Conservation (phyloP, 1,140 invertebrate species). For the Phthorimaea operculella region DNA sequence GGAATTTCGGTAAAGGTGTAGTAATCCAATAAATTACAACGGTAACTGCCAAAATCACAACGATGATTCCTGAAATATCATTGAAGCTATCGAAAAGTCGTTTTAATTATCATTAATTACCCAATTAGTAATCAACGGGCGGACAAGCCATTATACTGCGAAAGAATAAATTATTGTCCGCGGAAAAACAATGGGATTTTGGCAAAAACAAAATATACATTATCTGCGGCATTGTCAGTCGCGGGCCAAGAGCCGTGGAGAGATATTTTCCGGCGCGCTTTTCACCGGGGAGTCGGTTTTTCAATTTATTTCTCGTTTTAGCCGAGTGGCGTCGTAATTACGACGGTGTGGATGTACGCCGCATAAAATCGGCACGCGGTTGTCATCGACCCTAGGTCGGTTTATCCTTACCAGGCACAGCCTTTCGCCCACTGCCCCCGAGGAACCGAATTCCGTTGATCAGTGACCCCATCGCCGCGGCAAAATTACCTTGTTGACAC, state of each 20-base stretch:
- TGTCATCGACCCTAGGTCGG: not conserved
- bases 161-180: slow-evolving; percentile 39
- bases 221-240: slow-evolving; percentile 43
- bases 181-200: slow-evolving; percentile 43
- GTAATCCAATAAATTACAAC: too few species aligned
- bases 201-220: slow-evolving; percentile 52
- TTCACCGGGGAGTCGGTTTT: slow-evolving; percentile 53
- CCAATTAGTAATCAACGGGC: slow-evolving; percentile 33
- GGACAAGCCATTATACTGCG: slow-evolving; percentile 20
- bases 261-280: slow-evolving; percentile 48
- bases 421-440: too few species aligned
- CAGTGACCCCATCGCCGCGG: not conserved
- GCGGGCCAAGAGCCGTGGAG: slow-evolving; percentile 36
- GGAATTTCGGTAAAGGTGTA: too few species aligned
- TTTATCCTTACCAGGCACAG: too few species aligned
- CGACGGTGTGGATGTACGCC: slow-evolving; percentile 26
- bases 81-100: slow-evolving; percentile 4
- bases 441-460: not conserved
- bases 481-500: not conserved
- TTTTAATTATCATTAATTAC: slow-evolving; percentile 44
- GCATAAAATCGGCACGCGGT: slow-evolving; percentile 21
- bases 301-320: slow-evolving; percentile 63
- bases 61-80: too few species aligned
- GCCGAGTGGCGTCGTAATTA: slow-evolving; percentile 56
- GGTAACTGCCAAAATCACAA: too few species aligned